Conservation (phyloP, 2,888 invertebrate species). For the Melanargia galathea region DNA sequence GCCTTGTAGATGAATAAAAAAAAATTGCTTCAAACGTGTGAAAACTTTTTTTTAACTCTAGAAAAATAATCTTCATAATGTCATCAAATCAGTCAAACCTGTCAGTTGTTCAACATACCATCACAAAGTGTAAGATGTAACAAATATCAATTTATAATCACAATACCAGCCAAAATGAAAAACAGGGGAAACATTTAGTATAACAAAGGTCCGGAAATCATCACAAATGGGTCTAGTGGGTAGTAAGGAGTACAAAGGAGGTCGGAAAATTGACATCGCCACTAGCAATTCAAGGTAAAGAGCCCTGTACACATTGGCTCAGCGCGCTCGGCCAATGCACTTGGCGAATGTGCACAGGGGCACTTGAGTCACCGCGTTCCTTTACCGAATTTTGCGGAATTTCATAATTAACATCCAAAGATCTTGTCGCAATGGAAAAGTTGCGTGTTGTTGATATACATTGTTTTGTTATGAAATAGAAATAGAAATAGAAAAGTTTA, state of each 20-base stretch:
- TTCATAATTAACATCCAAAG: too few relatives aligned
- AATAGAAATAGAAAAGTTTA: too few relatives aligned
- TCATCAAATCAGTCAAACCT: not conserved
- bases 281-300: conserved; percentile 66
- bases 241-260: conserved; percentile 51
- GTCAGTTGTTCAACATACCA: not conserved
- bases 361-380: too few relatives aligned
- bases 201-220: not conserved
- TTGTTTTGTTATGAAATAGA: too few relatives aligned
- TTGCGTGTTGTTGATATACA: too few relatives aligned
- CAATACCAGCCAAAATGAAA: conserved; percentile 18
- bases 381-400: too few relatives aligned
- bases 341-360: not conserved
- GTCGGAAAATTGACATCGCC: conserved; percentile 56
- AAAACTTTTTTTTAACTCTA: not conserved
- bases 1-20: too few relatives aligned
- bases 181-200: conserved; percentile 9
- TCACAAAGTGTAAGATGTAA: conserved; percentile 15
- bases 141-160: not conserved
- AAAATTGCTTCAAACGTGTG: too few relatives aligned
- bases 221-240: conserved; percentile 53
- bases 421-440: too few relatives aligned
- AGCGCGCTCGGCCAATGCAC: not conserved
- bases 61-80: not conserved
- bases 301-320: not conserved